Evolutionary conservation across 2,888 invertebrate species (phyloP).

Genomic region (Leptopilina syphax): DNA sequence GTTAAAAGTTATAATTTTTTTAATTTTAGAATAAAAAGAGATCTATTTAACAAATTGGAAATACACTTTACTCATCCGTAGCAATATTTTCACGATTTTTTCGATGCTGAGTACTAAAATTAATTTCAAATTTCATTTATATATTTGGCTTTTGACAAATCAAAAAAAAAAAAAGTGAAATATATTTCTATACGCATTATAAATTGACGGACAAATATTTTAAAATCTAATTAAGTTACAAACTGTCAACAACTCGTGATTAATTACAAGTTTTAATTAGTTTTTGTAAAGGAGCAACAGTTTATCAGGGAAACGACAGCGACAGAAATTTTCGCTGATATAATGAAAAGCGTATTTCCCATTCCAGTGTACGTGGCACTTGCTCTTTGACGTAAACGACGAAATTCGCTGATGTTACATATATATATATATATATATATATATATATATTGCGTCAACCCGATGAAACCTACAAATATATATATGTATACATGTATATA

Average conservation of each 20-base stretch:
- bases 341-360: constrained; percentile 22
- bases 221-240: constrained; percentile 6
- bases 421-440: background rate
- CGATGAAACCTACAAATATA: constrained; percentile 24
- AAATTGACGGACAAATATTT: background rate
- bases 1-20: no score
- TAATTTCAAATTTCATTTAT: no score
- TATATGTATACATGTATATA: background rate
- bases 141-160: no score
- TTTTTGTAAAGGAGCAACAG: background rate
- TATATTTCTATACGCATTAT: no score
- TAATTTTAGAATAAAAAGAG: no score
- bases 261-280: constrained; percentile 23
- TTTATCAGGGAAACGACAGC: background rate
- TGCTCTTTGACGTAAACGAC: constrained; percentile 28
- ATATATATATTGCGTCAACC: background rate
- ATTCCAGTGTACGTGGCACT: background rate
- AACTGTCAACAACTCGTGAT: background rate
- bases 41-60: no score
- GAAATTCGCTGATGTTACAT: constrained; percentile 19
- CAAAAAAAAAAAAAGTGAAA: no score
- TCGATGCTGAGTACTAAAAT: no score
- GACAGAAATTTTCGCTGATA: constrained; percentile 20
- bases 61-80: no score
- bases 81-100: no score